Percentiles rank a stretch among this genome's conserved stretches.
Conservation (phyloP, 2,888 invertebrate genomes). For the Hedya salicella region DNA sequence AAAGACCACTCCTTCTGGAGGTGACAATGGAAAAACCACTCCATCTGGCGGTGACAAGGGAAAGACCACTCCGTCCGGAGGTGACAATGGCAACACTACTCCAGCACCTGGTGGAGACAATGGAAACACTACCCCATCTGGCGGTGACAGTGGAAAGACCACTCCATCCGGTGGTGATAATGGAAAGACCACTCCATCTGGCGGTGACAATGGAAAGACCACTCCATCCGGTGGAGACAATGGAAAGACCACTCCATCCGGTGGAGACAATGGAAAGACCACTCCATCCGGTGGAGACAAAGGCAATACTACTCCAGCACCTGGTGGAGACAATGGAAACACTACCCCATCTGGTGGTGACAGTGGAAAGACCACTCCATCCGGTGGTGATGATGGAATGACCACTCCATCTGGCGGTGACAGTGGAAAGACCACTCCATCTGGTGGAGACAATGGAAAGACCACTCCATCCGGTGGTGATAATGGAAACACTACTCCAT, state of each 20-base stretch:
- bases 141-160: not conserved
- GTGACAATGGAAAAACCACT: not conserved
- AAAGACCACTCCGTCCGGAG: not conserved
- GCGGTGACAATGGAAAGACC: not conserved
- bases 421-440: not conserved
- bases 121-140: not conserved
- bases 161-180: not conserved
- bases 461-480: not conserved
- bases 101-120: not conserved
- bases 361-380: too few relatives aligned
- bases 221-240: not conserved
- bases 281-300: not conserved
- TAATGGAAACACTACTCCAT: not conserved
- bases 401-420: not conserved
- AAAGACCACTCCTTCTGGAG: not conserved
- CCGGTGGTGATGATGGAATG: too few relatives aligned
- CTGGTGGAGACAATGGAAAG: not conserved
- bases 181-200: not conserved
- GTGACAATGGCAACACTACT: not conserved
- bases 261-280: too few relatives aligned
- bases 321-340: not conserved
- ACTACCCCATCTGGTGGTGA: not conserved
- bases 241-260: not conserved
- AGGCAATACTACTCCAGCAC: not conserved
- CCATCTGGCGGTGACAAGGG: too few relatives aligned